Conservation (phyloP, 2,797 vertebrate genomes). For the Garrulus glandarius region DNA sequence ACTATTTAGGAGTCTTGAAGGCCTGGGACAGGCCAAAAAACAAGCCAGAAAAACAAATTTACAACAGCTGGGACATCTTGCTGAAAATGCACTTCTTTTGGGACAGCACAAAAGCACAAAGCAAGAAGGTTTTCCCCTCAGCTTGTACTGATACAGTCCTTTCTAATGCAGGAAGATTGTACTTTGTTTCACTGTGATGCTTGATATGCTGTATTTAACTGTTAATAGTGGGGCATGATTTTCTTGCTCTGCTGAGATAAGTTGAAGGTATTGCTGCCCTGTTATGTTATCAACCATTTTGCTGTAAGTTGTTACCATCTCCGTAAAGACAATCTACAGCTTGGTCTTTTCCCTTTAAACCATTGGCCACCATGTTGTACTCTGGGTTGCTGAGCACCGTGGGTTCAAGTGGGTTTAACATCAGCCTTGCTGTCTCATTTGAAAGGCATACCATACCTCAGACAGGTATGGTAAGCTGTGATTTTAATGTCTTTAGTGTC, state of each 20-base stretch:
- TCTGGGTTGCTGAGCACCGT: fast-evolving
- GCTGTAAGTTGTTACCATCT: neutral
- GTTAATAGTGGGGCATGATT: neutral
- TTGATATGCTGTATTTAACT: neutral
- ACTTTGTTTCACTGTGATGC: neutral
- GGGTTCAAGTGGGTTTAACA: neutral
- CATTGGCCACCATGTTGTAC: fast-evolving
- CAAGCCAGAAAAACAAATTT: fast-evolving
- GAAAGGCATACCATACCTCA: neutral
- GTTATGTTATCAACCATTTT: neutral
- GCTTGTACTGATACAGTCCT: neutral
- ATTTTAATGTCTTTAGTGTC: too few species aligned
- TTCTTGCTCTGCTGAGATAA: neutral
- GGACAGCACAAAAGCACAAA: neutral
- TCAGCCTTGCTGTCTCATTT: neutral
- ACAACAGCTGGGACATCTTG: neutral
- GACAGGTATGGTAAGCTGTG: neutral
- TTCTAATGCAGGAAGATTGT: neutral
- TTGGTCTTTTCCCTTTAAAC: neutral
- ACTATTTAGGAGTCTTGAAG: neutral
- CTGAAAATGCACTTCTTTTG: neutral
- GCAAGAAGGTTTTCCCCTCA: neutral
- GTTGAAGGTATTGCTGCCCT: neutral
- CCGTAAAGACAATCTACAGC: neutral
- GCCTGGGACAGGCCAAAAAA: neutral